A percentile compares a stretch with the other conserved stretches of the same genome.
phyloP scores from a whole-genome alignment of 2,797 vertebrate species.

The Nasua narica region DNA sequence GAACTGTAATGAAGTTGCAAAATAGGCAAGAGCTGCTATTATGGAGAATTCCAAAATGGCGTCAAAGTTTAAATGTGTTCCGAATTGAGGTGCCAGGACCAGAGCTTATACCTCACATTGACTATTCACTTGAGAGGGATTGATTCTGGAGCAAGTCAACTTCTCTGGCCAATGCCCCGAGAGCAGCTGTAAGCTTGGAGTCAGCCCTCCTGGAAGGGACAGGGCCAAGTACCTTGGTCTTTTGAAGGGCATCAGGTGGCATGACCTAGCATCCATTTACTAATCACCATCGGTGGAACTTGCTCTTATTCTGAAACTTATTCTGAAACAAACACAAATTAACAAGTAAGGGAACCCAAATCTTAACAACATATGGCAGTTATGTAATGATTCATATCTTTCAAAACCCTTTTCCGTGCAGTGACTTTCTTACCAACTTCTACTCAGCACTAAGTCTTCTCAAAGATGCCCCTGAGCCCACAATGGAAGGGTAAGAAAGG shows the following conservation, averaged over 20 bases:
- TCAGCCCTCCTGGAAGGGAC: fast-evolving
- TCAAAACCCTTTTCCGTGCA: neutral
- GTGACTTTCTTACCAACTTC: neutral
- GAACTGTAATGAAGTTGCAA: neutral
- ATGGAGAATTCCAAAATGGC: fast-evolving
- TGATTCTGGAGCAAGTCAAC: neutral
- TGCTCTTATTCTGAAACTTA: neutral
- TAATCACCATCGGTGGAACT: fast-evolving
- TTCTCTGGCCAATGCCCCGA: neutral
- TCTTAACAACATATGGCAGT: neutral
- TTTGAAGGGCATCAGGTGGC: fast-evolving
- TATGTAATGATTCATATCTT: neutral
- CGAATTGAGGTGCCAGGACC: neutral
- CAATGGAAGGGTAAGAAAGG: fast-evolving
- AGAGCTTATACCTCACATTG: fast-evolving
- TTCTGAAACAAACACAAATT: fast-evolving
- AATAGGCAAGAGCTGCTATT: fast-evolving
- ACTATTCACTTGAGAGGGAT: fast-evolving
- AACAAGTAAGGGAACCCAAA: neutral
- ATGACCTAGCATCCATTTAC: fast-evolving
- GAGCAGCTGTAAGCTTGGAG: neutral
- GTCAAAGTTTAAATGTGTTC: neutral
- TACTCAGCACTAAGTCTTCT: neutral
- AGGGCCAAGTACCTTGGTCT: too few relatives aligned
- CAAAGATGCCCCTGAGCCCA: fast-evolving